Conservation (phyloP, 2,797 vertebrate genomes). For the Megalops cyprinoides region DNA sequence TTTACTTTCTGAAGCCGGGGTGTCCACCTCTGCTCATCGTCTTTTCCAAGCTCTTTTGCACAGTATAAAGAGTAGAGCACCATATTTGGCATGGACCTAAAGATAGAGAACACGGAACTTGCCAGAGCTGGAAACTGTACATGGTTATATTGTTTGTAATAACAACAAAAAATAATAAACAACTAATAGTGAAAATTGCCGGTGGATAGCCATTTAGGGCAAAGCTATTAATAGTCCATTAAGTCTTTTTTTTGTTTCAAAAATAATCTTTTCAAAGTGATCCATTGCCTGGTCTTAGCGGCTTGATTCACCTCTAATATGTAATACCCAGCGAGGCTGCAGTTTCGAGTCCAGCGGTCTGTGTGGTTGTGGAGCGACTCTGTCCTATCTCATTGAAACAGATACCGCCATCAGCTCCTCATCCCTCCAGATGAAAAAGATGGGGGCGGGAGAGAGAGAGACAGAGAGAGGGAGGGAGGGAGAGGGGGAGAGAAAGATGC, state of each 20-base stretch:
- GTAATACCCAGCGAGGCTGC: too few relatives aligned
- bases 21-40: too few relatives aligned
- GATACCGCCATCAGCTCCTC: background rate
- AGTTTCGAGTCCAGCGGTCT: too few relatives aligned
- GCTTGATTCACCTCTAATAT: background rate
- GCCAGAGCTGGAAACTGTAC: background rate
- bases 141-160: background rate
- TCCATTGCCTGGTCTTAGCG: background rate
- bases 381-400: background rate
- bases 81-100: too few relatives aligned
- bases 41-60: too few relatives aligned
- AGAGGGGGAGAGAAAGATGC: too few relatives aligned
- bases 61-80: too few relatives aligned
- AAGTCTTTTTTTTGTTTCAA: background rate
- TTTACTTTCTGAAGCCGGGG: too few relatives aligned
- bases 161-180: background rate
- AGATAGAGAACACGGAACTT: background rate
- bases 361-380: background rate
- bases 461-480: conserved; percentile 24
- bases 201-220: too few relatives aligned
- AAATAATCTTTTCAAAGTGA: background rate
- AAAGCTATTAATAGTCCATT: background rate
- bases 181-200: background rate
- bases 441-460: conserved; percentile 23
- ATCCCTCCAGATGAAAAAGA: conserved; percentile 22